Base-by-base conservation (phyloP, 2,797 vertebrate genomes). In the Setipinna tenuifilis region DNA sequence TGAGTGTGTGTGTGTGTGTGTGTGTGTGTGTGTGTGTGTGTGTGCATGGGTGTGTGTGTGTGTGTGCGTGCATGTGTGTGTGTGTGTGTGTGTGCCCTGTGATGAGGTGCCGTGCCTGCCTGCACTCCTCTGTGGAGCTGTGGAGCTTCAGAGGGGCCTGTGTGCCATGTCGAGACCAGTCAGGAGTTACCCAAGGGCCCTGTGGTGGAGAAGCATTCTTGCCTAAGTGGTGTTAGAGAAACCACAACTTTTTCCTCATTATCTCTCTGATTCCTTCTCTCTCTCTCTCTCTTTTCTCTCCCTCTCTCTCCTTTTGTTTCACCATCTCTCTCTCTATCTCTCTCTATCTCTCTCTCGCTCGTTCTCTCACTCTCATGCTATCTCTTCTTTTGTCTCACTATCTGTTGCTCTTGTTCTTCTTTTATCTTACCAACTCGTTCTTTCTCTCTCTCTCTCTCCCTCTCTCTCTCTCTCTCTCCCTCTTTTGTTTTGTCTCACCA, bases 1-100 rank as follows among this genome's bases (percentile, higher is more conserved):
- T 62, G 61, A 23, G 61, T 62, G 19, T 62, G 61, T 62, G 61
- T 62, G 61, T 62, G 61, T 62, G 61, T 62, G 61, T 62, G 61
- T 62, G 61, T 62, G 61, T 62, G 61, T 62, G 61, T 62, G 61
- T 62, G 61, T 62, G 61, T 62, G 61, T 62, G 61, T 61, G 59
- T 61, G 59, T 61, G 59, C 21, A 17, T 61, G 59, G 10, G 59
- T 61, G 59, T n/a, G 59, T 61, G 59, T 23, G 61, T 62, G 61
- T 23, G 19, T 62, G 61, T 62, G 21, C 23, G 61, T 62, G 21
- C 17, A 14, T 61, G 59, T 61, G 14, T 21, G 16, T 61, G 59
- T 61, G 19, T 61, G 21, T n/a, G 59, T 61, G 16, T 61, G 59
- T 61, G 59, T n/a, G 10, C n/a, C n/a, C n/a, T 61, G 59, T 21